phyloP scores from a whole-genome alignment of 2,797 vertebrate genomes.

The Nannoperca australis region DNA sequence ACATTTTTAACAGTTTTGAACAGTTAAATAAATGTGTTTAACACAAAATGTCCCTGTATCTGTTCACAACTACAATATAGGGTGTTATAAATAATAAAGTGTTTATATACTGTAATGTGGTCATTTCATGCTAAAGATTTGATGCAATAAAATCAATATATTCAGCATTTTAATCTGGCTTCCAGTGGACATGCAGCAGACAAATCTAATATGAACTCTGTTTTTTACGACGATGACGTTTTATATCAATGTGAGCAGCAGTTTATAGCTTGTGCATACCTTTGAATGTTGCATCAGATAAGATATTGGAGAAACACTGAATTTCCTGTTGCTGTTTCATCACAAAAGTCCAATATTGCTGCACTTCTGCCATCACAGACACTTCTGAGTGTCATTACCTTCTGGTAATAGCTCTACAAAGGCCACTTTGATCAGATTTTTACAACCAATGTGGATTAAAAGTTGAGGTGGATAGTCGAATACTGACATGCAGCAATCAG shows the following conservation, averaged over 20 bases:
- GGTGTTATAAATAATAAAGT: neutral
- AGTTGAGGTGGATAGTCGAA: conserved; percentile 29
- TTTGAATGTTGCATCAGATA: conserved; percentile 39
- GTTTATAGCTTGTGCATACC: conserved; percentile 15
- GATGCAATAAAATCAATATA: neutral
- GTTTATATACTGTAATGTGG: neutral
- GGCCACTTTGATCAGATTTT: conserved; percentile 57
- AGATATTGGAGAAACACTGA: conserved; percentile 24
- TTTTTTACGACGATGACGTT: conserved; percentile 23
- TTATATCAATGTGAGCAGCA: conserved; percentile 1
- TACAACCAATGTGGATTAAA: conserved; percentile 37
- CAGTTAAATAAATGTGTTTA: neutral
- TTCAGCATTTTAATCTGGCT: neutral
- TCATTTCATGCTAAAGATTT: neutral
- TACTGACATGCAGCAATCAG: neutral
- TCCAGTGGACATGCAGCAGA: neutral
- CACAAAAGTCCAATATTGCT: conserved; percentile 24
- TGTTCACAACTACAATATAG: neutral
- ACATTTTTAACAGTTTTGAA: neutral
- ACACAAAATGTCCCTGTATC: neutral
- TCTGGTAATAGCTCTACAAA: conserved; percentile 30
- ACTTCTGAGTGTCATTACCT: conserved; percentile 28
- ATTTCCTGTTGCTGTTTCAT: conserved; percentile 39
- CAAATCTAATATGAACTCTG: neutral
- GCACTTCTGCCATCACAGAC: conserved; percentile 23